Conservation (phyloP, 2,113 vertebrate species). For the Podarcis cretensis region DNA sequence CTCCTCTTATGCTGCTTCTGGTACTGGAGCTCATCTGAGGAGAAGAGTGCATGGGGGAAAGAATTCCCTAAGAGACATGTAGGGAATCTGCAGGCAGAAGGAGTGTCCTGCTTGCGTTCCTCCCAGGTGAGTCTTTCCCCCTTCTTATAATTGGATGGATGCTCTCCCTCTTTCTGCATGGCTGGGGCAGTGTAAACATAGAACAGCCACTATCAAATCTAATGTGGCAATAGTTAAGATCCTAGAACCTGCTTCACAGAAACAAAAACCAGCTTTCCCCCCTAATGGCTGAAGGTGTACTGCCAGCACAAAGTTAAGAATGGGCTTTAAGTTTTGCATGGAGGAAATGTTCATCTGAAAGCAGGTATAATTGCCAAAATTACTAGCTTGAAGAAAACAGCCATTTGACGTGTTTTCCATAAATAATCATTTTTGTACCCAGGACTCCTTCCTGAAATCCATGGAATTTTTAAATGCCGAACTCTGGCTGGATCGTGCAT, state of each 20-base stretch:
- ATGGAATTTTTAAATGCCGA: background rate
- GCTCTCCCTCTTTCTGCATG: background rate
- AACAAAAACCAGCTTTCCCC: no score
- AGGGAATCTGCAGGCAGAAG: background rate
- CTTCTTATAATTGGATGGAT: background rate
- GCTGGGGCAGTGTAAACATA: background rate
- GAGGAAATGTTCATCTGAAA: background rate
- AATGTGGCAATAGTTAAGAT: no score
- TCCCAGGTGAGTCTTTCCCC: background rate
- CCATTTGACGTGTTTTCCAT: background rate
- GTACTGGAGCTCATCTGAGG: background rate
- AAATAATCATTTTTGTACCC: background rate
- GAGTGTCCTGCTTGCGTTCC: background rate
- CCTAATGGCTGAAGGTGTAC: no score
- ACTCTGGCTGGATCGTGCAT: no score
- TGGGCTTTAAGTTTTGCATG: background rate
- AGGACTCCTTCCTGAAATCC: background rate
- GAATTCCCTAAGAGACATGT: background rate
- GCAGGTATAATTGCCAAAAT: fast-evolving
- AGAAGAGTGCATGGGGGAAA: background rate
- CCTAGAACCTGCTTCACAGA: no score
- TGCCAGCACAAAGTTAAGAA: no score
- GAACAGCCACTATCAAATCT: background rate
- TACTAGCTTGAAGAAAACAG: background rate
- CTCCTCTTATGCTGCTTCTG: background rate